These are phyloP conservation scores for Brenthis daphne DNA, from an alignment of 2,888 invertebrate genomes.

Conservation along the genomic window DNA sequence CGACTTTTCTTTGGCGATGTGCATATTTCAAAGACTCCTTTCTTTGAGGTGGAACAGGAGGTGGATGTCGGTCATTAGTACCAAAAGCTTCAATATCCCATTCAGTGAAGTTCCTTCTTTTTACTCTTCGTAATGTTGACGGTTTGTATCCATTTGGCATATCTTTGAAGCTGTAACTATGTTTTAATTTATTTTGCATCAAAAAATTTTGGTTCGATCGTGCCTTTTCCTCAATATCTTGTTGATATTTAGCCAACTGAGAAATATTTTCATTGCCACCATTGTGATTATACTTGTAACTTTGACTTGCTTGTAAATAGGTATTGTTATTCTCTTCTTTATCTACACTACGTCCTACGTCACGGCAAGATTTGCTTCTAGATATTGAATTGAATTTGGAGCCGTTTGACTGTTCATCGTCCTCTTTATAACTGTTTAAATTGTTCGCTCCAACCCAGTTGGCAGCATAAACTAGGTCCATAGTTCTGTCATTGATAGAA, in stretches of 20 bases:
- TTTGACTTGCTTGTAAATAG: conserved; percentile 59
- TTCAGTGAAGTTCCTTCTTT: conserved; percentile 80
- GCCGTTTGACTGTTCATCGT: conserved; percentile 58
- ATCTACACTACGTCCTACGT: conserved; percentile 64
- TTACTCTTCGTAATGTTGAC: conserved; percentile 80
- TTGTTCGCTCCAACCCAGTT: conserved; percentile 90
- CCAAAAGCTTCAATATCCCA: conserved; percentile 80
- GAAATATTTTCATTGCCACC: conserved; percentile 74
- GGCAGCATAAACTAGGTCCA: conserved; percentile 91
- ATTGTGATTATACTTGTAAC: conserved; percentile 59
- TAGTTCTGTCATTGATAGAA: conserved; percentile 85
- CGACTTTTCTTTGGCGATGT: conserved; percentile 75
- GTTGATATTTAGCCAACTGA: conserved; percentile 84
- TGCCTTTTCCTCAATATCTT: conserved; percentile 80
- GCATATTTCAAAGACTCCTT: conserved; percentile 79
- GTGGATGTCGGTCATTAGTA: conserved; percentile 63
- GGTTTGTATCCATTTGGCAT: conserved; percentile 84
- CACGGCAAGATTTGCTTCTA: conserved; percentile 77
- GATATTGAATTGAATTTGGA: conserved; percentile 75
- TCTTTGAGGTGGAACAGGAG: conserved; percentile 71
- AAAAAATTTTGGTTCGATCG: conserved; percentile 80
- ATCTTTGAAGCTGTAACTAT: conserved; percentile 83
- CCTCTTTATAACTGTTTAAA: conserved; percentile 71
- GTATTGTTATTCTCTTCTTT: conserved; percentile 60
- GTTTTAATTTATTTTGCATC: conserved; percentile 76